Conservation (phyloP, 1,140 invertebrate species). For the Gonioctena quinquepunctata region DNA sequence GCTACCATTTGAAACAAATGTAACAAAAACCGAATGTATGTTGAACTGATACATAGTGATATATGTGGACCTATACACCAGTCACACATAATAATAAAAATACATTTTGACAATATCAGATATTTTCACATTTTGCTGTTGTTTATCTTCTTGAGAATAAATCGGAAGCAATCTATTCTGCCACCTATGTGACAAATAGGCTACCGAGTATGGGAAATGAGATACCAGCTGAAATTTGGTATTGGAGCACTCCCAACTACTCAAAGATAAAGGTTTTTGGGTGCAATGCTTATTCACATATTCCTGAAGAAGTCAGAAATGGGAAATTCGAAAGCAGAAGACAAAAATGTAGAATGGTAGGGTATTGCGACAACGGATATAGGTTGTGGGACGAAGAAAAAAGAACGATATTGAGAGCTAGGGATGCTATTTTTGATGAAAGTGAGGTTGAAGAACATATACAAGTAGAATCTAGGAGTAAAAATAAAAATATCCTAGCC, state of each 20-base stretch:
- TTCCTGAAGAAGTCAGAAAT: conserved; percentile 26
- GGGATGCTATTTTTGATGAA: conserved; percentile 49
- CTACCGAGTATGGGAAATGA: conserved; percentile 5
- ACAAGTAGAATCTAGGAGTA: neutral
- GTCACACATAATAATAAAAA: no score
- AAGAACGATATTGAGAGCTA: conserved; percentile 35
- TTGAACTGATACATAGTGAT: no score
- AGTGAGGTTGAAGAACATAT: neutral
- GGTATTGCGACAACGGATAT: conserved; percentile 34
- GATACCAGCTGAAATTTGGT: conserved; percentile 32
- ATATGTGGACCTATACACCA: no score
- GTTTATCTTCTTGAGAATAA: no score
- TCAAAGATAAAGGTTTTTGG: conserved; percentile 48
- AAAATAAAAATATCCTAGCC: no score
- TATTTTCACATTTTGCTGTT: no score
- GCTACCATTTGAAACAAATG: no score
- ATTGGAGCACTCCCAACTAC: conserved; percentile 27
- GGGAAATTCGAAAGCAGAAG: conserved; percentile 25
- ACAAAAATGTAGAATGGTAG: conserved; percentile 32
- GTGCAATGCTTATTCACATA: conserved; percentile 35
- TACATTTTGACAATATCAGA: no score
- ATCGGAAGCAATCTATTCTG: neutral
- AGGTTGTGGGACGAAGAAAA: conserved; percentile 34
- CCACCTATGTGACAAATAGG: conserved; percentile 12
- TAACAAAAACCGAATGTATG: no score